Conservation (phyloP, 2,113 vertebrate genomes). For the Megaptera novaeangliae region DNA sequence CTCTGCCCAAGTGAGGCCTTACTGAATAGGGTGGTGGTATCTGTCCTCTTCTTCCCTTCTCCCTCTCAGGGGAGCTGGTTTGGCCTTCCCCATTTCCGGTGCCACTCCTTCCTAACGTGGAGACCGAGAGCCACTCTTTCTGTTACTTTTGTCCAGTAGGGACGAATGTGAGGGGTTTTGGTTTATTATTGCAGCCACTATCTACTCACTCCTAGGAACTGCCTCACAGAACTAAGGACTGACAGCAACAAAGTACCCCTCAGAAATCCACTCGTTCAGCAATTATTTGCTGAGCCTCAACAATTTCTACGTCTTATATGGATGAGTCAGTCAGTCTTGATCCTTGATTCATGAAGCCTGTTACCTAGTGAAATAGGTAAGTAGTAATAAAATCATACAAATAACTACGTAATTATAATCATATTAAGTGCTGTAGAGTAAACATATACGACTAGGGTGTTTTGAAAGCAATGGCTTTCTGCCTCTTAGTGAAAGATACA, state of each 20-base stretch:
- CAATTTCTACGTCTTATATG: background rate
- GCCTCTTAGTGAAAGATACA: background rate
- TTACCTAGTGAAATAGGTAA: background rate
- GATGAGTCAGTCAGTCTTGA: background rate
- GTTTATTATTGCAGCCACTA: background rate
- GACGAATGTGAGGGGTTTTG: background rate
- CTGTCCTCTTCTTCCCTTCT: background rate
- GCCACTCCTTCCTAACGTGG: background rate
- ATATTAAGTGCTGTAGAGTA: background rate
- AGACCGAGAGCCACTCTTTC: background rate
- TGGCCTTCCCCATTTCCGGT: background rate
- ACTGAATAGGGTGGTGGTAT: rapidly evolving
- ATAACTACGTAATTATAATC: background rate
- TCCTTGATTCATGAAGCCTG: background rate
- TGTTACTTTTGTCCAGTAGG: background rate
- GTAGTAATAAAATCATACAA: background rate
- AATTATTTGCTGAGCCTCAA: background rate
- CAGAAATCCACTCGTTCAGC: background rate
- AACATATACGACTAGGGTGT: background rate
- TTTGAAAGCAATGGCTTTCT: conserved; percentile 31
- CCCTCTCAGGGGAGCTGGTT: background rate
- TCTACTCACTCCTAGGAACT: background rate
- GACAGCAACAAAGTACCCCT: background rate
- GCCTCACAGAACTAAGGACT: background rate
- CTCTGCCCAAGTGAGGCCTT: background rate